Evolutionary conservation across 2,888 invertebrate species (phyloP).

Genomic region (Diplolepis rosae): DNA sequence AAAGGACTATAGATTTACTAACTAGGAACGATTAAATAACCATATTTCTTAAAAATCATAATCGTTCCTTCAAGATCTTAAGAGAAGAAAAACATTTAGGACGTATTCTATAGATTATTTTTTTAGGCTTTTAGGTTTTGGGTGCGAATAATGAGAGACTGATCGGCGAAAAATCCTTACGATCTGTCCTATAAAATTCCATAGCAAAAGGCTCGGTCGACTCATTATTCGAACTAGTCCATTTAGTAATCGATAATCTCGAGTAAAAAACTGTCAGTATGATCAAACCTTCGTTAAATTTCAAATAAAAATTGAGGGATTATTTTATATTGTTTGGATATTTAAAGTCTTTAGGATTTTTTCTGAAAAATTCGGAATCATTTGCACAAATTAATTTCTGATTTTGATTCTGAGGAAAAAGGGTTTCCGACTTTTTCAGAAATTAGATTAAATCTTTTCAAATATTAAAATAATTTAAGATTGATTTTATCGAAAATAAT

Average conservation of each 20-base stretch:
- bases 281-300: slow-evolving; percentile 12
- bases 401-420: slow-evolving; percentile 10
- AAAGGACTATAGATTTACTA: neutral
- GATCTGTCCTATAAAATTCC: slow-evolving; percentile 1
- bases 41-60: slow-evolving; percentile 41
- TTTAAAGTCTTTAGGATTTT: neutral
- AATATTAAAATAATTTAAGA: neutral
- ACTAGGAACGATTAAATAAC: neutral
- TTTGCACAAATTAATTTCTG: neutral
- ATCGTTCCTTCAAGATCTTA: slow-evolving; percentile 45
- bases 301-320: no score
- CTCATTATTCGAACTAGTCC: slow-evolving; percentile 19
- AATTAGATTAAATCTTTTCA: neutral
- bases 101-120: slow-evolving; percentile 50
- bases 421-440: slow-evolving; percentile 3
- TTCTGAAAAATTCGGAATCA: slow-evolving; percentile 6
- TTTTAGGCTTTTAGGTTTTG: slow-evolving; percentile 36
- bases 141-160: slow-evolving; percentile 21
- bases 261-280: slow-evolving; percentile 10
- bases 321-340: neutral
- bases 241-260: neutral
- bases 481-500: no score
- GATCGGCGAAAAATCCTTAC: neutral
- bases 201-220: slow-evolving; percentile 2
- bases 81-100: slow-evolving; percentile 49